Evolutionary conservation across 2,113 vertebrate genomes (phyloP), one percentile per base, ranked within the genome.

Genomic region (mouse (Mus musculus)): DNA sequence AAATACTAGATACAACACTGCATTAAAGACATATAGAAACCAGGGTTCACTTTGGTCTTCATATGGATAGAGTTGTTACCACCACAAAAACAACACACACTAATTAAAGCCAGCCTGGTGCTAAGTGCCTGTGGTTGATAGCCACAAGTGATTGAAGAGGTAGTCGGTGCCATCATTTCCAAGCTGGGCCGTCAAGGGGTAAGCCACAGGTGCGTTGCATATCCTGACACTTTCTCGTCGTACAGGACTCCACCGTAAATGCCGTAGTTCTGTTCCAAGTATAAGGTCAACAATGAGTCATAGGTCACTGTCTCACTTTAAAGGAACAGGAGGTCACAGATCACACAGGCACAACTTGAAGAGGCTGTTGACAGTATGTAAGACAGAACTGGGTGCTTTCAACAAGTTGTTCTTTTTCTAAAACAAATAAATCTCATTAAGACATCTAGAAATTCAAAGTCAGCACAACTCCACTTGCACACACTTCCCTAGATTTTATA

Each of bases 1-100:
- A 99, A 98, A 98, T 97, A 98, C 98, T 98, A 99, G 97, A 98
- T 98, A 98, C 98, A 98, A 98, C 98, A 98, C 98, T 97, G 96
- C 98, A 98, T 98, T 98, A 98, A 99, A 98, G 98, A 98, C 98
- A 97, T 92, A 98, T 19, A 98, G 97, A 97, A 98, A 98, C 98
- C 98, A 98, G 98, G 98, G 98, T 98, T 99, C 98, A 98, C 98
- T 99, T 99, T 99, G 98, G 99, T 99, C 98, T 99, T 98, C 98
- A 98, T 97, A 98, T 98, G 98, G 97, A 98, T 98, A 98, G 96
- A 98, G 95, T 96, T 97, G 97, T 97, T 98, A 98, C 98, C 98
- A 98, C 90, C 95, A 98, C 96, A 98, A 95, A 94, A 98, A 96
- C 96, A 98, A 98, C 94, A 91, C 97, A 98, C 82, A 97, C 93